Conservation (phyloP, 1,140 invertebrate species). For the Drosophila neocordata region DNA sequence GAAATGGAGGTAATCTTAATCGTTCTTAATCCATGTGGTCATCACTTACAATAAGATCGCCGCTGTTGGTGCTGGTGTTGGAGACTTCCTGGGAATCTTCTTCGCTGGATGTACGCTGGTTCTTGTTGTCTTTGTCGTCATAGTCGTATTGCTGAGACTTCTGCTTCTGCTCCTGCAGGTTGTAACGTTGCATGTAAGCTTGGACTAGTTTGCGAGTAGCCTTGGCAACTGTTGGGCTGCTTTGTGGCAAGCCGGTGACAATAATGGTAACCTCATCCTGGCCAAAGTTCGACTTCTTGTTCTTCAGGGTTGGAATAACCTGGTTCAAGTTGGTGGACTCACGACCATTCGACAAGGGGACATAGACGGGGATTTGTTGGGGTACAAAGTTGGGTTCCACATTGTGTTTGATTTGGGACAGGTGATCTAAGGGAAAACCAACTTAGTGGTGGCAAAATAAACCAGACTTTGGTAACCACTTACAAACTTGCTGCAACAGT, state of each 20-base stretch:
- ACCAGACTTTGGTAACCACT: slow-evolving; percentile 22
- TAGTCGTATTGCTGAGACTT: slow-evolving; percentile 40
- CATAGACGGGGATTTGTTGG: slow-evolving; percentile 57
- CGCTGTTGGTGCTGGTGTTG: slow-evolving; percentile 47
- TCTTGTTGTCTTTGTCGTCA: slow-evolving; percentile 35
- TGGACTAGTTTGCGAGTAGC: slow-evolving; percentile 67
- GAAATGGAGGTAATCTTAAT: background rate
- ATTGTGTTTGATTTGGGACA: slow-evolving; percentile 64
- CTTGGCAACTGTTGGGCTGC: slow-evolving; percentile 50
- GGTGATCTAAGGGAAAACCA: slow-evolving; percentile 42
- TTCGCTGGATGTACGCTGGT: slow-evolving; percentile 61
- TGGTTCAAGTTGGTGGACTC: slow-evolving; percentile 60
- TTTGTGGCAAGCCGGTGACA: slow-evolving; percentile 68
- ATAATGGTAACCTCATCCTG: slow-evolving; percentile 75
- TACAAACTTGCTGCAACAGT: slow-evolving; percentile 65
- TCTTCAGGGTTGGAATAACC: slow-evolving; percentile 50
- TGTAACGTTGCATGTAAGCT: slow-evolving; percentile 75
- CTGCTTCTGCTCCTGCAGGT: slow-evolving; percentile 55
- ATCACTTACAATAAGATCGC: slow-evolving; percentile 50
- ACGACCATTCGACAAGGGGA: slow-evolving; percentile 52
- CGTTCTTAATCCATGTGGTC: background rate
- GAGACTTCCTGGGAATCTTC: slow-evolving; percentile 47
- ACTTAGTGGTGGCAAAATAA: slow-evolving; percentile 10
- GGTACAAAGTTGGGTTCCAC: slow-evolving; percentile 64
- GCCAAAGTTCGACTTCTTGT: slow-evolving; percentile 58